Evolutionary conservation across 1,140 invertebrate species (phyloP), one percentile per base, ranked within the genome.

Genomic region (Orchestia grillus): DNA sequence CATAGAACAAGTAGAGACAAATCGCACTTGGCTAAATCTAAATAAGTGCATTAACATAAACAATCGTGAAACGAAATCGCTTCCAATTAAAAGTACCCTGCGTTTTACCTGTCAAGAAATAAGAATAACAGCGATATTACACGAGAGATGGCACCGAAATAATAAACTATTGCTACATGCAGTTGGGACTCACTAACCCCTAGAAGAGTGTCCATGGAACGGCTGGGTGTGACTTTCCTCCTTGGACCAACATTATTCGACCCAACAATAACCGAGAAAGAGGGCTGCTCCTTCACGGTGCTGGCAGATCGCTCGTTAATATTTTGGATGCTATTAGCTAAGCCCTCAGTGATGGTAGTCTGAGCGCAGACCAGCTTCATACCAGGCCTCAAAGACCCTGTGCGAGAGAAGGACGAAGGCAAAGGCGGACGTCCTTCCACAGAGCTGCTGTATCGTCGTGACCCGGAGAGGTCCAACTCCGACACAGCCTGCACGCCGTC

Each of bases 201-300:
- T 44, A 94, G 40, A 47, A 94, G 92, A 44, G 92, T 94, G 44
- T 94, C 92, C 92, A 94, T 94, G 6, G 92, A 94, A 0, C 92
- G 92, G 92, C 92, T 94, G 0, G 43, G 92, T n/a, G 92, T 44
- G 88, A 90, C 88, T 44, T 90, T 90, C 42, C 62, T 90, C 88
- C n/a, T 11, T 41, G 36, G 0, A 90, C 88, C 0, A 77, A 36
- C 62, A 77, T 77, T 77, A 19, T 77, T 77, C 28, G 62, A 77
- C 62, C 62, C 62, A 77, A 77, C 62, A 53, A 53, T 19, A 6
- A 19, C 19, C 6, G 47, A 53, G 47, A 53, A 53, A 53, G 47
- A 53, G 47, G 47, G 47, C 28, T 36, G 62, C 15, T 77, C 62
- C 36, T 77, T 77, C 28, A 77, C 62, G 36, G 62, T 19, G 88